Evolutionary conservation across 2,797 vertebrate species (phyloP).

Genomic region (Tragopan temminckii): DNA sequence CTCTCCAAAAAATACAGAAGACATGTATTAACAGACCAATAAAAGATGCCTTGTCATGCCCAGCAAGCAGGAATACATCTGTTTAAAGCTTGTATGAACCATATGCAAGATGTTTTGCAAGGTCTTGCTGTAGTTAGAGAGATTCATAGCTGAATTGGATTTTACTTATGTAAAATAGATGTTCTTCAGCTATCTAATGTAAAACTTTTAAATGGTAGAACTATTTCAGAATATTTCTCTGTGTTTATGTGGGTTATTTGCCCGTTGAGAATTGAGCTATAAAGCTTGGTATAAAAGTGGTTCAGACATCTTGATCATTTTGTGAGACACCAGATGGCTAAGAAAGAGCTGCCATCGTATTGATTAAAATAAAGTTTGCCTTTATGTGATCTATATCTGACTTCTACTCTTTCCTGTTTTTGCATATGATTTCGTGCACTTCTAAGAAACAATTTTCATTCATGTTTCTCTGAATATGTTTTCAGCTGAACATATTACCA

Average conservation of each 20-base stretch:
- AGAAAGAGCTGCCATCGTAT: neutral
- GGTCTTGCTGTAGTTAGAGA: conserved; percentile 35
- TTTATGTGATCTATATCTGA: neutral
- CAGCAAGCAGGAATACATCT: conserved; percentile 72
- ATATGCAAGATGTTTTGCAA: conserved; percentile 55
- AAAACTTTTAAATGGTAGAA: conserved; percentile 51
- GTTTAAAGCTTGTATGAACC: conserved; percentile 64
- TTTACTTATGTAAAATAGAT: conserved; percentile 53
- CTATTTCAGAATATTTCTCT: conserved; percentile 44
- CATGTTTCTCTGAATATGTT: neutral
- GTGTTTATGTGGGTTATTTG: conserved; percentile 35
- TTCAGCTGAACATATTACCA: neutral
- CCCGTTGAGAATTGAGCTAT: conserved; percentile 7
- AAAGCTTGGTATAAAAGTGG: neutral
- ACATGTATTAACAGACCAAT: conserved; percentile 61
- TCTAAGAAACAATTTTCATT: neutral
- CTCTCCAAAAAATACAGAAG: conserved; percentile 61
- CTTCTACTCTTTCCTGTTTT: neutral
- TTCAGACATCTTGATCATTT: neutral
- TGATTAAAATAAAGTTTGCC: neutral
- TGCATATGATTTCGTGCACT: neutral
- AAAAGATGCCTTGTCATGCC: conserved; percentile 73
- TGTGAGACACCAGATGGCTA: neutral
- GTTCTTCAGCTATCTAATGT: conserved; percentile 51
- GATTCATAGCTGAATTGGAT: conserved; percentile 57